A percentile compares a stretch with the other conserved stretches of the same genome.
Conservation (phyloP, 2,888 invertebrate genomes). For the Exephanes ischioxanthus region DNA sequence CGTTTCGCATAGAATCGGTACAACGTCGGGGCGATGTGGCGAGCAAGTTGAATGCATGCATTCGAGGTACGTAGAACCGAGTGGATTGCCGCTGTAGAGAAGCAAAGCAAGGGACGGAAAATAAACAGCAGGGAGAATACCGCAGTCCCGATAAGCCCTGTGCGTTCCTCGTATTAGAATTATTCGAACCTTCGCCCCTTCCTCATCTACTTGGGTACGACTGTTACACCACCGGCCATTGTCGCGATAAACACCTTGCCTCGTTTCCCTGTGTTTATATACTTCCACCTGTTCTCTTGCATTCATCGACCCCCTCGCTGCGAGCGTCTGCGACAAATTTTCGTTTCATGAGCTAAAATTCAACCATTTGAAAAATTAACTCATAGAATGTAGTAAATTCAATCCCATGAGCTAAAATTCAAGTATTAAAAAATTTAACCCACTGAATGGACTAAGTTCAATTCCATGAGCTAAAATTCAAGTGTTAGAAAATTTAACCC, state of each 20-base stretch:
- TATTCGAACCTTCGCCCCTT: constrained; percentile 37
- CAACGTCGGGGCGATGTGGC: constrained; percentile 27
- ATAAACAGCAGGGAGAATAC: constrained; percentile 24
- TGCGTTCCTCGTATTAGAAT: constrained; percentile 39
- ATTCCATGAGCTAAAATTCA: no score
- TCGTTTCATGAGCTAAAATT: not conserved
- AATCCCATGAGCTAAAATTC: no score
- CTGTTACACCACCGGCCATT: constrained; percentile 28
- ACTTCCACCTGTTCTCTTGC: not conserved
- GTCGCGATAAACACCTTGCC: constrained; percentile 31
- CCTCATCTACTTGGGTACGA: not conserved
- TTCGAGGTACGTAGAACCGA: constrained; percentile 24
- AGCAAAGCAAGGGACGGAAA: constrained; percentile 29
- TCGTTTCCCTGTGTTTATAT: constrained; percentile 2
- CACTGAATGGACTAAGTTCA: no score
- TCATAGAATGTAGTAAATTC: no score
- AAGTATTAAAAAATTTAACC: no score
- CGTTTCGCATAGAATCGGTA: constrained; percentile 20
- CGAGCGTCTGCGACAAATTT: not conserved
- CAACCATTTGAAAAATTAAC: no score
- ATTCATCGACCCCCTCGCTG: not conserved
- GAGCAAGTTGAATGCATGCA: constrained; percentile 43
- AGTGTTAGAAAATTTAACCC: no score
- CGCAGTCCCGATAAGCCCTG: constrained; percentile 50
- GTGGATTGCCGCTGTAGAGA: not conserved